Conservation (phyloP, 2,888 invertebrate genomes). For the Agriotes lineatus region DNA sequence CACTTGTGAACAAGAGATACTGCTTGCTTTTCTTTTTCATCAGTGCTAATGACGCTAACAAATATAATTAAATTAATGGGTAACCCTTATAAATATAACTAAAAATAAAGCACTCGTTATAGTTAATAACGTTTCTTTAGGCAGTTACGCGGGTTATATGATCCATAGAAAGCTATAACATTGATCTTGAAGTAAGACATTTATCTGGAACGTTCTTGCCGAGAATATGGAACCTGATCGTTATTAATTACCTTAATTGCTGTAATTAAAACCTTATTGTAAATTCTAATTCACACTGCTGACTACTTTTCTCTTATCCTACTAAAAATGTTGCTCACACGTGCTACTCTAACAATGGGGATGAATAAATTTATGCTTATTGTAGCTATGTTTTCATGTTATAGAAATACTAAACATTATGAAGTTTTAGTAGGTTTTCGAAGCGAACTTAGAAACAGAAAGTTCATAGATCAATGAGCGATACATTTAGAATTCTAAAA, state of each 20-base stretch:
- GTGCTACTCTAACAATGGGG: not conserved
- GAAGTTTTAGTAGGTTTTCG: no score
- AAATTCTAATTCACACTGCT: constrained; percentile 1
- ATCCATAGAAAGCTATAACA: constrained; percentile 15
- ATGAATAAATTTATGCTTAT: not conserved
- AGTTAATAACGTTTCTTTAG: not conserved
- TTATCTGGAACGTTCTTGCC: not conserved
- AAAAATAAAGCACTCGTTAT: no score
- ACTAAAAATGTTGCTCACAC: not conserved
- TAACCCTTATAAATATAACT: no score
- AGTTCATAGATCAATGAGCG: no score
- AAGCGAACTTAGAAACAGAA: no score
- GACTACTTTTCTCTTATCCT: constrained; percentile 2
- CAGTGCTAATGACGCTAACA: no score
- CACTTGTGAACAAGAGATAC: no score
- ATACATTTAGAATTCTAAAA: no score
- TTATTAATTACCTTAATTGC: constrained; percentile 10
- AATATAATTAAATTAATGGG: no score
- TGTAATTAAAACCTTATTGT: constrained; percentile 12
- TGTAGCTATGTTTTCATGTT: not conserved
- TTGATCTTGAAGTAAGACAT: constrained; percentile 5
- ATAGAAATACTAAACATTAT: no score
- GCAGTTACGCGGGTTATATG: constrained; percentile 1
- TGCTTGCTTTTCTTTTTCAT: no score
- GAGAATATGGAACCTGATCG: not conserved